These are phyloP conservation scores for Glossophaga mutica DNA, from an alignment of 2,797 vertebrate genomes.

Conservation along the genomic window DNA sequence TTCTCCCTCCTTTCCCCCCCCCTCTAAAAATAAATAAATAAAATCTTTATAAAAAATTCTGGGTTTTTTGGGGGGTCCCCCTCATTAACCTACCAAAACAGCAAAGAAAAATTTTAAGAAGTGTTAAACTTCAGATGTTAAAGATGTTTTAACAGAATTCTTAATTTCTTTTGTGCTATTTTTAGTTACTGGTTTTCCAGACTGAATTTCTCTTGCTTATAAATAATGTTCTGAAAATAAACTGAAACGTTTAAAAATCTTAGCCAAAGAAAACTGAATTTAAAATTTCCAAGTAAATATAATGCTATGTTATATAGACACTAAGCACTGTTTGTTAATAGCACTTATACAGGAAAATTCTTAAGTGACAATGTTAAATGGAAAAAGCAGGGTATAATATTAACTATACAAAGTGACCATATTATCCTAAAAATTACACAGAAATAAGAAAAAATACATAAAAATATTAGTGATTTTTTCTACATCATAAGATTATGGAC, in stretches of 20 bases:
- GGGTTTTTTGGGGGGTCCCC: background rate
- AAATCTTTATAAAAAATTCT: background rate
- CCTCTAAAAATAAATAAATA: too few species aligned
- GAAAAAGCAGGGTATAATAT: background rate
- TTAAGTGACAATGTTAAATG: background rate
- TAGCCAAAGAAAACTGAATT: background rate
- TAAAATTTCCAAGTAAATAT: background rate
- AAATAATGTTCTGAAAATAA: background rate
- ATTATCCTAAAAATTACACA: constrained; percentile 6
- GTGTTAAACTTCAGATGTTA: background rate
- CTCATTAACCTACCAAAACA: background rate
- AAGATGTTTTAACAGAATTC: background rate
- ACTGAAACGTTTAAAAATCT: background rate
- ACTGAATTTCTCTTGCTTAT: background rate
- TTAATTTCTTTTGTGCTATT: background rate
- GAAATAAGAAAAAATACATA: constrained; percentile 10
- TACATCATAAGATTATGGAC: background rate
- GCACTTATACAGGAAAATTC: background rate
- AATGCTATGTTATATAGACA: background rate
- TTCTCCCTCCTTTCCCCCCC: too few species aligned
- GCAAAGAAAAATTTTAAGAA: constrained; percentile 12
- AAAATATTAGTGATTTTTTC: background rate
- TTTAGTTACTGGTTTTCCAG: constrained; percentile 18
- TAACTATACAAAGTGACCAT: background rate
- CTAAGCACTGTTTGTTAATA: background rate